A percentile compares a stretch with the other conserved stretches of the same genome.
Evolutionary conservation across 2,797 vertebrate genomes (phyloP).

Genomic region (Threskiornis aethiopicus): DNA sequence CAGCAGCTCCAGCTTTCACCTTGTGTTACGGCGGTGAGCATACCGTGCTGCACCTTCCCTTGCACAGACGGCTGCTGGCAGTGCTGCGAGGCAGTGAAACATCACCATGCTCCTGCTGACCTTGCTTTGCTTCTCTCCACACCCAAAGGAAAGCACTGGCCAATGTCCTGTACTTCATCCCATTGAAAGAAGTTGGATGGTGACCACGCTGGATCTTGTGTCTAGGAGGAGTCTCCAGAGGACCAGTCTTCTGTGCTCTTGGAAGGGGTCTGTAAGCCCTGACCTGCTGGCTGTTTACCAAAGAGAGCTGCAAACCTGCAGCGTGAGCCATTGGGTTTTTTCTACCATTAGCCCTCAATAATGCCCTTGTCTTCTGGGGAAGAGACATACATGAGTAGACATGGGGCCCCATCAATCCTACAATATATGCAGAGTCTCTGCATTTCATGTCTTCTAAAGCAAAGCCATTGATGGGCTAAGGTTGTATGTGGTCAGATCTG

Average conservation of each 20-base stretch:
- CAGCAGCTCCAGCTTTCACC: not conserved
- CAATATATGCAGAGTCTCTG: not conserved
- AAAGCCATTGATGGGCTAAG: not conserved
- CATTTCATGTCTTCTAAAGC: not conserved
- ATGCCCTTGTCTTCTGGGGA: not conserved
- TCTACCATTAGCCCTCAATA: not conserved
- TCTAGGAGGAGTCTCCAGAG: not conserved
- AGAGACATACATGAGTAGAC: not conserved
- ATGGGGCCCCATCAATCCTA: not conserved
- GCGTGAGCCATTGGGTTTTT: not conserved
- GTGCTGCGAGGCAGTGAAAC: not conserved
- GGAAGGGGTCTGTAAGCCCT: not conserved
- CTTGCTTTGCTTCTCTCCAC: not conserved
- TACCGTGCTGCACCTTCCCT: accelerated
- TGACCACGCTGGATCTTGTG: accelerated
- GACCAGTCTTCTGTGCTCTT: not conserved
- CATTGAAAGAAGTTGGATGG: not conserved
- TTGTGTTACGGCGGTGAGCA: accelerated
- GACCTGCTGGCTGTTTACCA: not conserved
- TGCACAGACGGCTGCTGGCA: not conserved
- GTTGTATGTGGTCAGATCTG: not conserved
- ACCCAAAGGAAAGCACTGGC: accelerated
- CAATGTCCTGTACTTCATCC: accelerated
- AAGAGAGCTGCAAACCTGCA: not conserved
- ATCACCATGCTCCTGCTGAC: not conserved